Conservation (phyloP, 2,888 invertebrate species). For the Fabriciana adippe region DNA sequence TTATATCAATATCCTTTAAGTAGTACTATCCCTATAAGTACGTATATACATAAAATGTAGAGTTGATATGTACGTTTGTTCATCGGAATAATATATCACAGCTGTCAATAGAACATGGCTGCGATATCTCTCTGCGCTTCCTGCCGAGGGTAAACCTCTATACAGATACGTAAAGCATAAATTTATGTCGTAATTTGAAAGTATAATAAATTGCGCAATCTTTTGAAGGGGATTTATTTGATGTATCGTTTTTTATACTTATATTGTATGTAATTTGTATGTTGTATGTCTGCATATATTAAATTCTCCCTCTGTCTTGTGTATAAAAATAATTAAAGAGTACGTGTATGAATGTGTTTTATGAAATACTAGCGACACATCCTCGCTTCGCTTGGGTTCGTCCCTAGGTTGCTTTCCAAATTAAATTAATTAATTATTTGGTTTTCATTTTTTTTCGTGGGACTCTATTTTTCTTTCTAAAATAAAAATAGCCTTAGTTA, state of each 20-base stretch:
- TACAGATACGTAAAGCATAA: constrained; percentile 9
- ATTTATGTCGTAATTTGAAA: constrained; percentile 18
- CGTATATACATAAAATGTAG: not conserved
- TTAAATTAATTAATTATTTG: too few species aligned
- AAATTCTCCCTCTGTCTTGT: not conserved
- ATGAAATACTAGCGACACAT: too few species aligned
- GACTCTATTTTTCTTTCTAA: too few species aligned
- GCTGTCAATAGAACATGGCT: constrained; percentile 15
- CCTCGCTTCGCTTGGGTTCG: too few species aligned
- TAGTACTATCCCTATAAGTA: not conserved
- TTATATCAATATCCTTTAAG: too few species aligned
- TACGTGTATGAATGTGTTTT: too few species aligned
- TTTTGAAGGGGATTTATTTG: constrained; percentile 14
- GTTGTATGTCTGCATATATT: not conserved
- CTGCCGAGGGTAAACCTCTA: not conserved
- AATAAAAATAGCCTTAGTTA: too few species aligned
- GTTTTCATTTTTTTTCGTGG: too few species aligned
- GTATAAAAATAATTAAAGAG: not conserved
- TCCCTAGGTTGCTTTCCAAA: too few species aligned
- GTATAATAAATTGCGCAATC: constrained; percentile 20
- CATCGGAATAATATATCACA: constrained; percentile 14
- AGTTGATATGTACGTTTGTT: not conserved
- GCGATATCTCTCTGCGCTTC: constrained; percentile 5
- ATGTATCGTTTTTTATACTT: constrained; percentile 7
- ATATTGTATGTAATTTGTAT: constrained; percentile 1